Evolutionary conservation across 2,888 invertebrate species (phyloP), one percentile per base, ranked within the genome.

Genomic region (Fabriciana adippe): DNA sequence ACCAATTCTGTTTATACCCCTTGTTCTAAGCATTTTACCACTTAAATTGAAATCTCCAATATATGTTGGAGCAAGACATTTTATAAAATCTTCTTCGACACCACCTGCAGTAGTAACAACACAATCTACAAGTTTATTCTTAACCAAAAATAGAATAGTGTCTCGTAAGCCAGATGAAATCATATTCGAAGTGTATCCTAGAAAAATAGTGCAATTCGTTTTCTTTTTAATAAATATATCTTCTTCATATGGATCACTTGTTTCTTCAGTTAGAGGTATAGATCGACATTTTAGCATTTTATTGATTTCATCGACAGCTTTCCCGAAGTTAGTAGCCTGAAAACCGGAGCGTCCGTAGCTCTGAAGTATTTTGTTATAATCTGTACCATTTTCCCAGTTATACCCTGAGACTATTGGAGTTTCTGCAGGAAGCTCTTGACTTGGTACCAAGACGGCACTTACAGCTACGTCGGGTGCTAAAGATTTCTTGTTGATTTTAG

Each of bases 31-130:
- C 59, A 93, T 90, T 85, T 95, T 95, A 0, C 99, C 99, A 75
- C 95, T 94, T 64, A 99, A 92, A 80, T 95, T 92, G 83, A 99
- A 99, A 79, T 98, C 97, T 0, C 99, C 99, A 62, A 99, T 84
- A 78, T 95, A 99, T 0, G 99, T 99, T 0, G 98, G 97, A 1
- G 97, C 98, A 65, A 99, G 93, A 84, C 99, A 99, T 93, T 99
- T 99, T 55, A 99, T 99, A 56, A 99, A 95, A 91, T 99, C 99
- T 89, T 99, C 99, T 87, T 99, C 99, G 0, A 99, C 94, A 0
- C 99, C 99, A 1, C 99, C 99, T 0, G 99, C 99, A 14, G 99
- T 98, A 0, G 99, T 97, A 1, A 99, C 99, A 73, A 99, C 94
- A 81, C 98, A 98, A 87, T 99, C 99, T 47, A 99, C 95, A 93